Conservation (phyloP, 2,113 vertebrate species). For the Chunga burmeisteri region DNA sequence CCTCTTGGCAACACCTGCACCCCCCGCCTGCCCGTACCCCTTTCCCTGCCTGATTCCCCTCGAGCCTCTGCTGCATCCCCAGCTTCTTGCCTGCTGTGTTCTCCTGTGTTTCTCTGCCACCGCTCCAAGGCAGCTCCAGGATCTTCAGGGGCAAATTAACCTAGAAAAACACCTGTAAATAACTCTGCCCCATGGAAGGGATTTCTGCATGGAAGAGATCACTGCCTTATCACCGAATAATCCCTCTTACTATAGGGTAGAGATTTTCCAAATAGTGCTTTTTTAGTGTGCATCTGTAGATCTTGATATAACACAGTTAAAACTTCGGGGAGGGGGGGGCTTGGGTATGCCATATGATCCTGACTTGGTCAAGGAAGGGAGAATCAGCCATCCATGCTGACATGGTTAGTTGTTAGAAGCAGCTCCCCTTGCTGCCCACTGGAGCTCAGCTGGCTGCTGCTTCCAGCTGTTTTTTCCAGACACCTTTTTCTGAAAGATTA, state of each 20-base stretch:
- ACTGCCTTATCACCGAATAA: not conserved
- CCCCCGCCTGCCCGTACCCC: rapidly evolving
- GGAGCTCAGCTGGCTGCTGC: not conserved
- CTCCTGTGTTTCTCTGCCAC: not conserved
- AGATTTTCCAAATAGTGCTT: not conserved
- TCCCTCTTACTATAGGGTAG: not conserved
- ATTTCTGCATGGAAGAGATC: rapidly evolving
- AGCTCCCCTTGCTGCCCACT: not conserved
- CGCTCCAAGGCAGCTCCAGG: not conserved
- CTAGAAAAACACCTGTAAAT: not conserved
- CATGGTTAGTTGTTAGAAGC: not conserved
- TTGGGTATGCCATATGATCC: not conserved
- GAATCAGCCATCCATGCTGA: not conserved
- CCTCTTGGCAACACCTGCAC: not conserved
- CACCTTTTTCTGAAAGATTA: not conserved
- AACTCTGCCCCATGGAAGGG: not conserved
- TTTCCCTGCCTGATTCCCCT: not conserved
- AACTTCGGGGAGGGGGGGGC: not conserved
- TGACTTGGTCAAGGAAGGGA: not conserved
- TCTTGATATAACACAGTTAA: not conserved
- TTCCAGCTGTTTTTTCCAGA: not conserved
- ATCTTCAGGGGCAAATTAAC: not conserved
- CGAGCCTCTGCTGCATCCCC: rapidly evolving
- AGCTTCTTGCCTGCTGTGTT: not conserved
- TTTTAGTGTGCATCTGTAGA: not conserved